phyloP scores from a whole-genome alignment of 2,888 invertebrate species.

The Gibbula magus region DNA sequence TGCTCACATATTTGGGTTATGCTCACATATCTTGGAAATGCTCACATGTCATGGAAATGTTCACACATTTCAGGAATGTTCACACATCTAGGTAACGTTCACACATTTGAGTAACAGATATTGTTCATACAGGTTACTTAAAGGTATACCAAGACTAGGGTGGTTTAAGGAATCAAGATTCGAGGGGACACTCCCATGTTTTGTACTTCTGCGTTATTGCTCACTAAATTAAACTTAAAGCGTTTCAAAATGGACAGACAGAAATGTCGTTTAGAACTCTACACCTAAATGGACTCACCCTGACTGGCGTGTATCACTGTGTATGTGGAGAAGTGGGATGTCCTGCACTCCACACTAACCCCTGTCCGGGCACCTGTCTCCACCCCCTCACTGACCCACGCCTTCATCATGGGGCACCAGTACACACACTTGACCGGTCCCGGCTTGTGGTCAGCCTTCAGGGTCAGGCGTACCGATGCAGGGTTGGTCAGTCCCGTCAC shows the following conservation, averaged over 20 bases:
- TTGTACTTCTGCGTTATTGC: too few relatives aligned
- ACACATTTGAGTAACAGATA: too few relatives aligned
- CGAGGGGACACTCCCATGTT: too few relatives aligned
- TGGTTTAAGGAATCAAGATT: too few relatives aligned
- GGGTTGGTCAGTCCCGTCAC: background rate
- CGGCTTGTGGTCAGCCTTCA: background rate
- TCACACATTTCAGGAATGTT: too few relatives aligned
- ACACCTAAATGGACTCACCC: background rate
- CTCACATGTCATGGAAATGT: background rate
- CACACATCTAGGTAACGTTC: too few relatives aligned
- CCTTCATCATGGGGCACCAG: background rate
- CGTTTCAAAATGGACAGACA: too few relatives aligned
- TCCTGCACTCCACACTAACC: background rate
- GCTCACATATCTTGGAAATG: background rate
- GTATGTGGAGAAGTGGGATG: background rate
- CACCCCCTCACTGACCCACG: background rate
- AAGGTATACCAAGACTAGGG: too few relatives aligned
- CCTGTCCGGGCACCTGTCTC: background rate
- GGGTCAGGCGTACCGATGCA: background rate
- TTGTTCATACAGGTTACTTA: too few relatives aligned
- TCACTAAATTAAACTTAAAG: background rate
- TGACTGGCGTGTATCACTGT: background rate
- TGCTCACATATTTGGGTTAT: background rate
- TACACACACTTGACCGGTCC: background rate
- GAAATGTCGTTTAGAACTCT: too few relatives aligned